A percentile compares a stretch with the other conserved stretches of the same genome.
These are phyloP conservation scores for Brachionus sp. DNA, from an alignment of 1,140 invertebrate species.

Conservation along the genomic window DNA sequence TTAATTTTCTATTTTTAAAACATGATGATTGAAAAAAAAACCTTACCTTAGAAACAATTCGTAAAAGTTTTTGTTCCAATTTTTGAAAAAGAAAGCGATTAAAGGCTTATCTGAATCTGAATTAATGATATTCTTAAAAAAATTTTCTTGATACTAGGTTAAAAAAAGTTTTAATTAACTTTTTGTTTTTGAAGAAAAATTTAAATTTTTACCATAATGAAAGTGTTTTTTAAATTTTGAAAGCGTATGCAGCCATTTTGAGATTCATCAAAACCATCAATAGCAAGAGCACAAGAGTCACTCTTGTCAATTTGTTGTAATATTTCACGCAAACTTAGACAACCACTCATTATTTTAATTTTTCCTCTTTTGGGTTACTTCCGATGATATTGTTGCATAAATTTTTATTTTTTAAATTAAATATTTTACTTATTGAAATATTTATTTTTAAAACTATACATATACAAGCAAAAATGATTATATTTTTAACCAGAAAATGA, in stretches of 20 bases:
- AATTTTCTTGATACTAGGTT: neutral
- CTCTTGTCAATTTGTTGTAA: neutral
- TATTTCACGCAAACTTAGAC: neutral
- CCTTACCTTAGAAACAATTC: slow-evolving; percentile 19
- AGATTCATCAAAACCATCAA: slow-evolving; percentile 12
- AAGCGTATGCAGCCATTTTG: neutral
- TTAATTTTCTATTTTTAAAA: too few relatives aligned
- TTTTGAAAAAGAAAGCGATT: neutral
- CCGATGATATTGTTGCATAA: neutral
- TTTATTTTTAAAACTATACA: neutral
- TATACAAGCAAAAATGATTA: neutral
- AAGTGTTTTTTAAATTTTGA: neutral
- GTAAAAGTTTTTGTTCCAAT: slow-evolving; percentile 22
- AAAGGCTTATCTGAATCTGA: neutral
- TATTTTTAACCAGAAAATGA: neutral
- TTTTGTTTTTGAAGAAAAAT: neutral
- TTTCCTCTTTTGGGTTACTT: neutral
- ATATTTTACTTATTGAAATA: neutral
- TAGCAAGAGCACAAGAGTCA: neutral
- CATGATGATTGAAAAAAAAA: too few relatives aligned
- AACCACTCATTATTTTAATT: neutral
- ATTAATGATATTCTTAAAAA: neutral
- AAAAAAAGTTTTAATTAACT: neutral
- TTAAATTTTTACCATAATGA: neutral
- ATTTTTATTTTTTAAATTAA: neutral